These are phyloP conservation scores for Myanophis thanlyinensis DNA, from an alignment of 2,113 vertebrate genomes.

Conservation along the genomic window DNA sequence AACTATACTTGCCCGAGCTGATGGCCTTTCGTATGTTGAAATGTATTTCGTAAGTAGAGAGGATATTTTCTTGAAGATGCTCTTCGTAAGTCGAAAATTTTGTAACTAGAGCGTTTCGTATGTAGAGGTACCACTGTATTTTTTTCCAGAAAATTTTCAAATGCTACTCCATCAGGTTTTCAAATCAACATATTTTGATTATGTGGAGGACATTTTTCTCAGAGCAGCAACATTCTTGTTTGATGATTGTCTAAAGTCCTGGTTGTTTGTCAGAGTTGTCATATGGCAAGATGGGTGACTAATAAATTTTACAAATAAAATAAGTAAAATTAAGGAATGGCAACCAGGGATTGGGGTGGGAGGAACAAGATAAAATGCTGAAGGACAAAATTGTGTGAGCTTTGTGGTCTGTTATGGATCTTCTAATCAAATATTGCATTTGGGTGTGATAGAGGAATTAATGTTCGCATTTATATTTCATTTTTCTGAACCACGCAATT, in stretches of 20 bases:
- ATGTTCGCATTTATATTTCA: not conserved
- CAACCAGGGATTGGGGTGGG: too few relatives aligned
- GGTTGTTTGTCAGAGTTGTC: not conserved
- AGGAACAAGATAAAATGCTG: not conserved
- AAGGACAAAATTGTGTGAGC: not conserved
- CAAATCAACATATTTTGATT: not conserved
- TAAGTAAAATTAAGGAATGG: not conserved
- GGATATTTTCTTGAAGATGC: too few relatives aligned
- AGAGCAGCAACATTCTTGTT: not conserved
- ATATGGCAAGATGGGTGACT: not conserved
- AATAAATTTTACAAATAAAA: not conserved
- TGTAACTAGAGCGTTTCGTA: too few relatives aligned
- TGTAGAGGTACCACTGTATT: too few relatives aligned
- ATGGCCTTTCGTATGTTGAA: too few relatives aligned
- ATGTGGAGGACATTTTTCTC: not conserved
- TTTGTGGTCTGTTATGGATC: not conserved
- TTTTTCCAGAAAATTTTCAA: not conserved
- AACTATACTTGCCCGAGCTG: too few relatives aligned
- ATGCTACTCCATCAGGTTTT: not conserved
- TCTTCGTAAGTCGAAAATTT: too few relatives aligned
- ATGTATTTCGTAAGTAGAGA: too few relatives aligned
- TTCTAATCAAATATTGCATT: not conserved
- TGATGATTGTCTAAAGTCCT: not conserved
- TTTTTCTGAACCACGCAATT: not conserved
- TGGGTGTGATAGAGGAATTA: not conserved